Conservation (phyloP, 1,140 invertebrate species). For the Drosophila funebris region DNA sequence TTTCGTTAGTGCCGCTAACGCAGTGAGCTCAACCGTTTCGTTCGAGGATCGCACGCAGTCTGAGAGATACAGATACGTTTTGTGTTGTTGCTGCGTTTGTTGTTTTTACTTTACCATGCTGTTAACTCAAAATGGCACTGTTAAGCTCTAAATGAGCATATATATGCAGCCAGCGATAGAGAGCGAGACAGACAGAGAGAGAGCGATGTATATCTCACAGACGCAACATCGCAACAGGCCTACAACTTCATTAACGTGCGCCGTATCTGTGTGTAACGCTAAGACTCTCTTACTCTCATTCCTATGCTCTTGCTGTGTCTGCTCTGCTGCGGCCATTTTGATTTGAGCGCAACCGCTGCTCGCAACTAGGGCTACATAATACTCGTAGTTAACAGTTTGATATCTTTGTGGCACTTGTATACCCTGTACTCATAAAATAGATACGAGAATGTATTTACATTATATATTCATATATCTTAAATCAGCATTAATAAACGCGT, state of each 20-base stretch:
- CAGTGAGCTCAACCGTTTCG: conserved; percentile 72
- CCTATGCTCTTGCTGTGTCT: conserved; percentile 6
- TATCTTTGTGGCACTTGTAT: conserved; percentile 18
- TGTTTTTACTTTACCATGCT: conserved; percentile 17
- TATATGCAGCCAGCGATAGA: not conserved
- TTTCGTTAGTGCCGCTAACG: conserved; percentile 48
- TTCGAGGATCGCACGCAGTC: conserved; percentile 76
- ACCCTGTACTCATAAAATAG: not conserved
- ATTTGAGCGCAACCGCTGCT: conserved; percentile 48
- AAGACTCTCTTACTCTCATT: conserved; percentile 32
- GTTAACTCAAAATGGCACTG: conserved; percentile 48
- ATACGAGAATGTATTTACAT: not conserved
- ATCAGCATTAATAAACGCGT: no score
- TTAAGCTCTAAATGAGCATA: conserved; percentile 35
- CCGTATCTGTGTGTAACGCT: conserved; percentile 23
- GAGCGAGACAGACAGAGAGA: conserved; percentile 3
- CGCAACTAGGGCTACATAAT: conserved; percentile 37
- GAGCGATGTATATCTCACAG: conserved; percentile 47
- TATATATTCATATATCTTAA: no score
- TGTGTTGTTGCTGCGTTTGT: conserved; percentile 15
- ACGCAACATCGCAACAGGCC: conserved; percentile 50
- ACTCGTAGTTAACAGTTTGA: conserved; percentile 41
- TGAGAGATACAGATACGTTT: conserved; percentile 64
- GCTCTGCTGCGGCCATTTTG: conserved; percentile 71
- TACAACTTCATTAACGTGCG: conserved; percentile 71